Base-by-base conservation (phyloP, 2,797 vertebrate genomes). In the Lutjanus campechanus region DNA sequence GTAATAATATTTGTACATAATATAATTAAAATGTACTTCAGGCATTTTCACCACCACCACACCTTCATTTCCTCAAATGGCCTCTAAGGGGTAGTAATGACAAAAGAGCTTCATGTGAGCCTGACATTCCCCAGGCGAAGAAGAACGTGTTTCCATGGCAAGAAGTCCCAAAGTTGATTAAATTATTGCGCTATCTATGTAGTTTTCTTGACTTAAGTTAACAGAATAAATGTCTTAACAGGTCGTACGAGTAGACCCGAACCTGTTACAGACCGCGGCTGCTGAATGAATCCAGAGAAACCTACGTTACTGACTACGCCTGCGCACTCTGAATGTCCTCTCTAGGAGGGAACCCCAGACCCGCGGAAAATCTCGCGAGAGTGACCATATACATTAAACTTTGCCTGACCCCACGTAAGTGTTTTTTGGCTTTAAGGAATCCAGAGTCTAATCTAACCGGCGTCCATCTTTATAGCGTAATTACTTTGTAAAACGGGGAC, bases 271-370 rank as follows among this genome's bases (percentile, higher is more conserved):
- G 5, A 46, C 4, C 19, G 50, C 25, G 1, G 11, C 20, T 0
- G 3, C 13, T 3, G 7, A 22, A 17, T 47, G n/a, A 50, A 74
- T 66, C 56, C 11, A 17, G 22, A 1, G 1, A 44, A 47, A 22
- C 15, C 22, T 36, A 8, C 5, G 17, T 22, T 29, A 0, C 12
- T 9, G 3, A 50, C 15, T 59, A 53, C 93, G 90, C 92, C 46
- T 94, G 93, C 93, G 93, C 91, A 91, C 41, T 36, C 4, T 36
- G 5, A 4, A 36, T 2, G 29, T 5, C 29, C 29, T 5, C 5
- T 36, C 29, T 36, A 36, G 29, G 29, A 36, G 29, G 25, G 29
- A 36, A 36, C 29, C 29, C 29, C 29, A 36, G 29, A 36, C 29
- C 29, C 29, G 29, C 29, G 29, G 5, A 36, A 4, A 5, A 36